Evolutionary conservation across 92 coral and sea anemone species (phyloP).

Genomic region (Umimayanthus chanpuru): DNA sequence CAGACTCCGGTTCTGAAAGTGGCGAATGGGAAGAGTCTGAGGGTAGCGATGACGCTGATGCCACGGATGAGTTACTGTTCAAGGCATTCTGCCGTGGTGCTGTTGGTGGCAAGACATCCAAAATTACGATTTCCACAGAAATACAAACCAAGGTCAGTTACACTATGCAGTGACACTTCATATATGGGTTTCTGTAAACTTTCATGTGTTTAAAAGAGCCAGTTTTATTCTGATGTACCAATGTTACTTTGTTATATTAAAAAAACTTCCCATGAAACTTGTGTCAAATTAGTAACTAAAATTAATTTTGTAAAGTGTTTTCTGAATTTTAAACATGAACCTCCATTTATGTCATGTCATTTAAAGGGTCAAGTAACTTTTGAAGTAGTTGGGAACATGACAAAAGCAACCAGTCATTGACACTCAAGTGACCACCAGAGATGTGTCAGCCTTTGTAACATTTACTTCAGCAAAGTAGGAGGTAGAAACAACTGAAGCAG

Average conservation of each 20-base stretch:
- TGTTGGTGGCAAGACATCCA: not conserved
- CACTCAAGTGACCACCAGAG: no score
- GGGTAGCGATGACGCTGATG: conserved; percentile 24
- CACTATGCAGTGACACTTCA: not conserved
- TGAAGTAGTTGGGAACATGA: no score
- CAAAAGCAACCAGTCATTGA: no score
- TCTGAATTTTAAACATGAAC: not conserved
- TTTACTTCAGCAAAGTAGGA: no score
- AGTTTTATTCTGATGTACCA: not conserved
- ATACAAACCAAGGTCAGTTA: not conserved
- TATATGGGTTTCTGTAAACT: not conserved
- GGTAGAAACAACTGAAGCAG: no score
- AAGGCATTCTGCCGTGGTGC: conserved; percentile 36
- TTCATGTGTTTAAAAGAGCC: not conserved
- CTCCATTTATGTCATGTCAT: no score
- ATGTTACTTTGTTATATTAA: not conserved
- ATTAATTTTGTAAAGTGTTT: not conserved
- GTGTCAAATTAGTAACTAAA: no score
- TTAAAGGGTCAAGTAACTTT: no score
- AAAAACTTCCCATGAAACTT: not conserved
- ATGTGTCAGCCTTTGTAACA: no score
- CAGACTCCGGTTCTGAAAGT: conserved; percentile 27
- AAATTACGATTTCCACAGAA: no score
- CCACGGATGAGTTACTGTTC: conserved; percentile 22
- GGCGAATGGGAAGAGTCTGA: conserved; percentile 42